Base-by-base conservation (phyloP, 2,888 invertebrate genomes). In the Trilocha varians region DNA sequence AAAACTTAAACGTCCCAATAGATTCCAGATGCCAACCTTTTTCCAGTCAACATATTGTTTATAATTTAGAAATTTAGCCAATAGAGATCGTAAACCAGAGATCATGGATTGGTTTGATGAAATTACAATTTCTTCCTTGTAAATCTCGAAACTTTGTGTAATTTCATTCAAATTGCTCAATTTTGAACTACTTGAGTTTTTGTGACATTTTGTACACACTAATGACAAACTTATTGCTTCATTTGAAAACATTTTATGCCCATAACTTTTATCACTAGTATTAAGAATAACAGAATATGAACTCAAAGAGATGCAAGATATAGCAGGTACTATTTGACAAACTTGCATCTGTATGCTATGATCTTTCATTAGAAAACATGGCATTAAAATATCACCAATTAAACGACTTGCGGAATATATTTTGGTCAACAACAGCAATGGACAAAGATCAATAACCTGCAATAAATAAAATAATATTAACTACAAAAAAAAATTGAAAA, bases 361-460 rank as follows among this genome's bases (percentile, higher is more conserved):
- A 35, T 78, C 60, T 55, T 78, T 83, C 15, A 65, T 66, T 13
- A 77, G 56, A 40, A 84, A 71, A 2, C 74, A 76, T 43, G 84
- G 82, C 61, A 84, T 71, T 8, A 86, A 52, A 39, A 83, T 57
- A 18, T 85, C 82, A 15, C 74, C 75, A 34, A 86, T 76, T 6
- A 84, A 48, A 56, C 77, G 83, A 47, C 82, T 78, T 34, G 74
- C 61, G 18, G 78, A 70, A 33, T 62, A 57, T 5, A 66, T 57
- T 57, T 77, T 77, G 44, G 65, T 78, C 33, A 73, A 36, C 16
- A 83, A 46, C 8, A 86, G 42, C 14, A 83, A 57, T 17, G 82
- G 78, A 46, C 70, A 70, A 25, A 82, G 40, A 32, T 60, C 45
- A 36, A 80, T 57, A 11, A 85, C 52, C 87, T 87, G 69, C 42